These are phyloP conservation scores for Brachypodius melanocephalos DNA, from an alignment of 2,113 vertebrate genomes.

Conservation along the genomic window DNA sequence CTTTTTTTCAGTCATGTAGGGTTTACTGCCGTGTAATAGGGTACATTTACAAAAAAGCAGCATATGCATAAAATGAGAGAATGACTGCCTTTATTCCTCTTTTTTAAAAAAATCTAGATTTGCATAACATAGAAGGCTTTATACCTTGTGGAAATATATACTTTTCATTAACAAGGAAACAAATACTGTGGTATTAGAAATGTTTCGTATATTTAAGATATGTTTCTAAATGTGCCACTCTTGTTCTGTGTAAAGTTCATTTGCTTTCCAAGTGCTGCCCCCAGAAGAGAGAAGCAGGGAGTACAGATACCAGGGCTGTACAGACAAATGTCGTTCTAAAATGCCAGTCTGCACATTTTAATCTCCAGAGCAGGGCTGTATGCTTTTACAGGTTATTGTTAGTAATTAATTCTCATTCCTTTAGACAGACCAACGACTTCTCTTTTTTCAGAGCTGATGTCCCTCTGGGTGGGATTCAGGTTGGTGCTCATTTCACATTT, in stretches of 20 bases:
- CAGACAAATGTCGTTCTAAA: background rate
- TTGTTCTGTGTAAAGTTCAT: background rate
- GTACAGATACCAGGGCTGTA: too few species aligned
- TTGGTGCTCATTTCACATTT: background rate
- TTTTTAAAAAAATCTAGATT: background rate
- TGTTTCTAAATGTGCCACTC: background rate
- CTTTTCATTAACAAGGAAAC: background rate
- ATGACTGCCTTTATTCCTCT: fast-evolving
- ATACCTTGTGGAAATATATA: background rate
- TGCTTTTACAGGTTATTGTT: background rate
- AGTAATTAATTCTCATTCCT: background rate
- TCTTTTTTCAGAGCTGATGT: background rate
- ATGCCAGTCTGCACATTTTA: background rate
- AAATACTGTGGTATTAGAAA: background rate
- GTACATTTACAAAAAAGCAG: background rate
- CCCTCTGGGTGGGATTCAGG: background rate
- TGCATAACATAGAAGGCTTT: background rate
- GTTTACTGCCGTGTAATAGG: background rate
- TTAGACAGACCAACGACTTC: background rate
- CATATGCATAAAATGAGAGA: background rate
- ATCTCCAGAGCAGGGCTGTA: background rate
- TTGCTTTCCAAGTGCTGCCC: background rate
- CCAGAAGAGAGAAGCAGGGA: background rate
- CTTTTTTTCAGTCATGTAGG: background rate
- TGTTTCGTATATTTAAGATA: background rate